A percentile compares a stretch with the other conserved stretches of the same genome.
These are phyloP conservation scores for Asarcornis scutulata DNA, from an alignment of 2,113 vertebrate genomes.

Conservation along the genomic window DNA sequence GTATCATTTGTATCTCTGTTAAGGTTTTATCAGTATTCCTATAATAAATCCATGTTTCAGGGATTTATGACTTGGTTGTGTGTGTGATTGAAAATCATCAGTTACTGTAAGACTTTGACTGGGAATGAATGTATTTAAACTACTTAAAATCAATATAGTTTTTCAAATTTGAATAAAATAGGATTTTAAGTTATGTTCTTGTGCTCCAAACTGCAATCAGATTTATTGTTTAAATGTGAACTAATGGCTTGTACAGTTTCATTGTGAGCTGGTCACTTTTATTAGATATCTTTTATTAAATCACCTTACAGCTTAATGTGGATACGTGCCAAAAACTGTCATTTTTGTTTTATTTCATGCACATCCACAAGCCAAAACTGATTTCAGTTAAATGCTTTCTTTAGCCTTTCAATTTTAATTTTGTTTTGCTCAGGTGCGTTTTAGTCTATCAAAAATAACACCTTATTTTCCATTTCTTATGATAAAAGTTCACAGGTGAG, in stretches of 20 bases:
- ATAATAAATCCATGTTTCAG: slow-evolving; percentile 68
- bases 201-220: slow-evolving; percentile 29
- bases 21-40: slow-evolving; percentile 72
- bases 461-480: not conserved
- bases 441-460: not conserved
- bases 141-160: slow-evolving; percentile 39
- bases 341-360: not conserved
- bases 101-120: slow-evolving; percentile 59
- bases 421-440: slow-evolving; percentile 13
- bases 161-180: slow-evolving; percentile 44
- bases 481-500: not conserved
- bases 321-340: not conserved
- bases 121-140: slow-evolving; percentile 62
- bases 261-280: not conserved
- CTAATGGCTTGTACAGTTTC: slow-evolving; percentile 31
- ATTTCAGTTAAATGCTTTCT: not conserved
- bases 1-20: slow-evolving; percentile 58
- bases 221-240: slow-evolving; percentile 35
- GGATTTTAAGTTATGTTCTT: not conserved
- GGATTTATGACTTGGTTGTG: slow-evolving; percentile 55
- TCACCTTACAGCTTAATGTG: not conserved
- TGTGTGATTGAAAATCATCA: slow-evolving; percentile 31
- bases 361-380: not conserved
- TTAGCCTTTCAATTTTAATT: not conserved
- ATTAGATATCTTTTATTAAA: not conserved